These are phyloP conservation scores for Propithecus deckenii DNA, from an alignment of 2,797 vertebrate species.

Conservation along the genomic window DNA sequence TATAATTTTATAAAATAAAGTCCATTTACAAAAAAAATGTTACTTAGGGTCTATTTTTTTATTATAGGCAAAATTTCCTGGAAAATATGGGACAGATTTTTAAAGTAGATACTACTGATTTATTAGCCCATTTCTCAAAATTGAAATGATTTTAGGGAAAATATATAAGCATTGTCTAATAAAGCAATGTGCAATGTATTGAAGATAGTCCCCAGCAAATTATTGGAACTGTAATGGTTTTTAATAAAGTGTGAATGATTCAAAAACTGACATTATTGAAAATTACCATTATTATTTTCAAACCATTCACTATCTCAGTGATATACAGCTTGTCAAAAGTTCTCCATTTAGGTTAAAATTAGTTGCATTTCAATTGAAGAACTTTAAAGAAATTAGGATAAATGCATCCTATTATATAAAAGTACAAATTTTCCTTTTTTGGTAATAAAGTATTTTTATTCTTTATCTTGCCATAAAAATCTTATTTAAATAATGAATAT, in stretches of 20 bases:
- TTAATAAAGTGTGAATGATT: slow-evolving; percentile 49
- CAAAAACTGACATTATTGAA: slow-evolving; percentile 48
- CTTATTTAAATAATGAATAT: slow-evolving; percentile 46
- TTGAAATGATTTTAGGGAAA: background rate
- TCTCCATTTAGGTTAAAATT: slow-evolving; percentile 63
- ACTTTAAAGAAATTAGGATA: slow-evolving; percentile 56
- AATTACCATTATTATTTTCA: slow-evolving; percentile 63
- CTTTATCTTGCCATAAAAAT: slow-evolving; percentile 48
- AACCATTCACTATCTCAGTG: slow-evolving; percentile 8
- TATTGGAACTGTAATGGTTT: background rate
- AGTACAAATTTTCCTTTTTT: slow-evolving; percentile 52
- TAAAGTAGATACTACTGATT: background rate
- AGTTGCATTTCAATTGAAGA: slow-evolving; percentile 55
- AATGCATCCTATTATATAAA: slow-evolving; percentile 52
- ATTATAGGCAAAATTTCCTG: background rate
- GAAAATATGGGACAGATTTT: background rate
- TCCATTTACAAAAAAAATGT: background rate
- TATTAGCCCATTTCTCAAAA: background rate
- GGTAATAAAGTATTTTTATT: slow-evolving; percentile 57
- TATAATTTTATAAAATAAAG: background rate
- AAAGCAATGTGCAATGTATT: background rate
- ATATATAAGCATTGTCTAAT: background rate
- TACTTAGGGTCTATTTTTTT: background rate
- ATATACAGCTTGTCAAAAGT: slow-evolving; percentile 57
- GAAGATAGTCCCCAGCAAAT: background rate